Evolutionary conservation across 1,140 invertebrate genomes (phyloP).

Genomic region (Dendroctonus ponderosae): DNA sequence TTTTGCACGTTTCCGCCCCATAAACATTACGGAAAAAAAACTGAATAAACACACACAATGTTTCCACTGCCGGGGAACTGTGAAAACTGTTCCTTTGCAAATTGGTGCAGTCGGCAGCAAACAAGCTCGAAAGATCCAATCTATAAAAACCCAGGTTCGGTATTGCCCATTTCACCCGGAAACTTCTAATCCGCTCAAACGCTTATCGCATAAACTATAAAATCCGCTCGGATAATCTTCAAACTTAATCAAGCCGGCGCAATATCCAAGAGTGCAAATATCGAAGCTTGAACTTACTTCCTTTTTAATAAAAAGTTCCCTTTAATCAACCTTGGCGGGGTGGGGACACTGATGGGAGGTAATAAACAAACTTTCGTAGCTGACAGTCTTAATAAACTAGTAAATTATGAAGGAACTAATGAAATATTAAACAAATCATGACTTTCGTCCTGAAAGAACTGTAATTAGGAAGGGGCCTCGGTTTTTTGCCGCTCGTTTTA

Average conservation of each 20-base stretch:
- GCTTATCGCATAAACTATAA: no score
- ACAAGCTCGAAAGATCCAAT: no score
- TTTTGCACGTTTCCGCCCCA: not conserved
- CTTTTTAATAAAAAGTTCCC: conserved; percentile 22
- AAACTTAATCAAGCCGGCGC: conserved; percentile 17
- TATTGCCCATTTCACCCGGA: not conserved
- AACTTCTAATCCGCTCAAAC: no score
- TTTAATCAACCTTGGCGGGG: conserved; percentile 13
- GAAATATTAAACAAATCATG: conserved; percentile 32
- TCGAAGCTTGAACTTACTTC: conserved; percentile 10
- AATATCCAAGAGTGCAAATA: conserved; percentile 10
- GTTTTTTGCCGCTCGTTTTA: conserved; percentile 9
- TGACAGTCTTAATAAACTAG: conserved; percentile 30
- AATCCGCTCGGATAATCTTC: not conserved
- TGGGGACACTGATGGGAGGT: not conserved
- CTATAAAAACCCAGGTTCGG: no score
- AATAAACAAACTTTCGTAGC: conserved; percentile 26
- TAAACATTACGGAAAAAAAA: not conserved
- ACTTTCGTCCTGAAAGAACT: conserved; percentile 21
- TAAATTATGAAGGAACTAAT: conserved; percentile 30
- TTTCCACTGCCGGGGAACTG: no score
- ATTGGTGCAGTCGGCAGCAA: no score
- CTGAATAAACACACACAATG: no score
- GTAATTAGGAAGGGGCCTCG: conserved; percentile 14
- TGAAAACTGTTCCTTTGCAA: no score